Conservation (phyloP, 2,888 invertebrate genomes). For the Tubulanus polymorphus region DNA sequence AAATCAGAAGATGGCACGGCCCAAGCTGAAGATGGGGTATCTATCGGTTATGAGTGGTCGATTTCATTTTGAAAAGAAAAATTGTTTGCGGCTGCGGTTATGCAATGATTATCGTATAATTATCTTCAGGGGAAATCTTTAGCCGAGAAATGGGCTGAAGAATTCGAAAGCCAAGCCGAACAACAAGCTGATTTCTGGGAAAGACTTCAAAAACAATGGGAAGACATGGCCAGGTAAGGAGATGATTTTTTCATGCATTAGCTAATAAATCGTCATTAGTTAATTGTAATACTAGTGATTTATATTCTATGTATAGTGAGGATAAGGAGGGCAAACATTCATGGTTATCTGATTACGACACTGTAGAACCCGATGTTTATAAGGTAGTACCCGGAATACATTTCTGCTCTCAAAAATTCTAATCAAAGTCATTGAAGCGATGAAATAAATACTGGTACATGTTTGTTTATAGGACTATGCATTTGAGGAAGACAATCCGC, state of each 20-base stretch:
- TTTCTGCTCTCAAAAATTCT: too few relatives aligned
- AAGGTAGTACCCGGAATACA: slow-evolving; percentile 37
- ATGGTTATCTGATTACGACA: slow-evolving; percentile 48
- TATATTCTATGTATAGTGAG: slow-evolving; percentile 27
- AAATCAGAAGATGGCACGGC: slow-evolving; percentile 36
- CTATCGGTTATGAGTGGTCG: neutral
- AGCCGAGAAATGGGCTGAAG: slow-evolving; percentile 50
- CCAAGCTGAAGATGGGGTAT: slow-evolving; percentile 22
- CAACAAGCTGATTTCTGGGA: slow-evolving; percentile 54
- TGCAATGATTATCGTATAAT: too few relatives aligned
- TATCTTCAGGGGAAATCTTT: slow-evolving; percentile 34
- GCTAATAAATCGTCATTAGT: too few relatives aligned
- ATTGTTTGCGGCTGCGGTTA: neutral
- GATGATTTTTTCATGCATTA: too few relatives aligned
- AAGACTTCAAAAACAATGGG: slow-evolving; percentile 53
- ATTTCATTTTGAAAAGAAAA: neutral
- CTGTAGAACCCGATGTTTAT: slow-evolving; percentile 28
- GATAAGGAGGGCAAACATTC: slow-evolving; percentile 32
- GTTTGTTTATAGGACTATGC: slow-evolving; percentile 63
- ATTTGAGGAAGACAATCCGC: slow-evolving; percentile 81
- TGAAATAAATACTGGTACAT: too few relatives aligned
- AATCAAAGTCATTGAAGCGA: too few relatives aligned
- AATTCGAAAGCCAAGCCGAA: slow-evolving; percentile 31
- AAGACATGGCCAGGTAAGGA: slow-evolving; percentile 61
- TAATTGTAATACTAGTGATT: too few relatives aligned